Percentiles rank a stretch among this genome's conserved stretches.
Conservation (phyloP, 2,797 vertebrate species). For the Gadopsis bispinosus region DNA sequence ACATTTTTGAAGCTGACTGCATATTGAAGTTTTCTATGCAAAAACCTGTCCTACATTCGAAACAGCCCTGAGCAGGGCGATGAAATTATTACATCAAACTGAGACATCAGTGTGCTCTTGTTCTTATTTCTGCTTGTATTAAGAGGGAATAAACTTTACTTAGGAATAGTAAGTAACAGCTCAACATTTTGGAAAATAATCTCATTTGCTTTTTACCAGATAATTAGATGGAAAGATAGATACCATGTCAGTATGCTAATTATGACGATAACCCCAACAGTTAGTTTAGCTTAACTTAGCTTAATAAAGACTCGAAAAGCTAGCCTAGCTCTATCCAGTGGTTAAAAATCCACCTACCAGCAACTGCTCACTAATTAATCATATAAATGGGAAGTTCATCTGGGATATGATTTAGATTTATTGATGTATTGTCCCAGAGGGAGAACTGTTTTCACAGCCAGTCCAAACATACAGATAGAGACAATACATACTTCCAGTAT, state of each 20-base stretch:
- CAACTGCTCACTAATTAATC: not conserved
- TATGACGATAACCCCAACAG: not conserved
- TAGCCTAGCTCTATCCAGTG: too few relatives aligned
- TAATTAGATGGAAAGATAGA: not conserved
- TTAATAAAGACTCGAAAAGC: not conserved
- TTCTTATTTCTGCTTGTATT: slow-evolving; percentile 39
- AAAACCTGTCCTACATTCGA: slow-evolving; percentile 67
- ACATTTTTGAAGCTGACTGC: slow-evolving; percentile 55
- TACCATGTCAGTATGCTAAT: not conserved
- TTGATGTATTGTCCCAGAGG: too few relatives aligned
- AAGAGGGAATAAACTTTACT: slow-evolving; percentile 33
- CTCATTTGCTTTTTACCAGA: not conserved
- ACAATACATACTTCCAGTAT: too few relatives aligned
- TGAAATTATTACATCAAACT: slow-evolving; percentile 79
- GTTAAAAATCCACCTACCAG: not conserved
- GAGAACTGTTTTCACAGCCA: too few relatives aligned
- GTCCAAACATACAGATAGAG: too few relatives aligned
- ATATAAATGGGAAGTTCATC: not conserved
- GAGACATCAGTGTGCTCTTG: slow-evolving; percentile 53
- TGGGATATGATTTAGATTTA: not conserved
- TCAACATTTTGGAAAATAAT: slow-evolving; percentile 20
- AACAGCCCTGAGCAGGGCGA: slow-evolving; percentile 60
- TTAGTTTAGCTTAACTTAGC: not conserved
- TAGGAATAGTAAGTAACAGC: slow-evolving; percentile 3
- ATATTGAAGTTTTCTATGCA: slow-evolving; percentile 53